Percentiles rank a stretch among this genome's conserved stretches.
Conservation (phyloP, 30 jellyfish, hydroid and myxozoan species). For the Calvadosia cruxmelitensis region DNA sequence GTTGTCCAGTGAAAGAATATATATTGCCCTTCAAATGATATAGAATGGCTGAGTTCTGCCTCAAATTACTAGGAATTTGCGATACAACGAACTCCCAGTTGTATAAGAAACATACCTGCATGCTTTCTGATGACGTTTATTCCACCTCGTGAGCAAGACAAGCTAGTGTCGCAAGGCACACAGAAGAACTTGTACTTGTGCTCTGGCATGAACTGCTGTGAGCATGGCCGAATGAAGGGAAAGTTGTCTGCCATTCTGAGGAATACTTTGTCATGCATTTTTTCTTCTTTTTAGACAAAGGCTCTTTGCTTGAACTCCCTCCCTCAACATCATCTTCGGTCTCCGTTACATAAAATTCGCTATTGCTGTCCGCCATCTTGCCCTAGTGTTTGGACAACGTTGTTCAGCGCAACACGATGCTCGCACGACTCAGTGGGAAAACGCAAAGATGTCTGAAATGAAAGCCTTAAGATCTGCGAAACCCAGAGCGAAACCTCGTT, state of each 20-base stretch:
- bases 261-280: neutral
- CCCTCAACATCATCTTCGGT: neutral
- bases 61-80: too few species aligned
- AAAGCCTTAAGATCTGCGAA: too few species aligned
- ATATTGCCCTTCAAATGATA: too few species aligned
- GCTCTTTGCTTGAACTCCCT: neutral
- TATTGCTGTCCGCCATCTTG: slow-evolving; percentile 1
- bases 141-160: slow-evolving; percentile 1
- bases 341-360: neutral
- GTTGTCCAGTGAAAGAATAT: too few species aligned
- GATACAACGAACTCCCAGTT: too few species aligned
- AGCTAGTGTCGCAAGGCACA: neutral
- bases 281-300: neutral
- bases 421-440: too few species aligned
- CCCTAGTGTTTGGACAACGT: neutral
- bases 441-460: too few species aligned
- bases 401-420: too few species aligned
- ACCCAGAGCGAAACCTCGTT: too few species aligned
- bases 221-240: neutral
- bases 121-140: neutral
- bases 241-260: neutral
- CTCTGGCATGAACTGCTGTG: neutral
- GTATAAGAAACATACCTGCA: neutral
- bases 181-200: neutral
- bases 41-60: too few species aligned